phyloP scores from a whole-genome alignment of 2,113 vertebrate species.

The Baryphthengus martii region DNA sequence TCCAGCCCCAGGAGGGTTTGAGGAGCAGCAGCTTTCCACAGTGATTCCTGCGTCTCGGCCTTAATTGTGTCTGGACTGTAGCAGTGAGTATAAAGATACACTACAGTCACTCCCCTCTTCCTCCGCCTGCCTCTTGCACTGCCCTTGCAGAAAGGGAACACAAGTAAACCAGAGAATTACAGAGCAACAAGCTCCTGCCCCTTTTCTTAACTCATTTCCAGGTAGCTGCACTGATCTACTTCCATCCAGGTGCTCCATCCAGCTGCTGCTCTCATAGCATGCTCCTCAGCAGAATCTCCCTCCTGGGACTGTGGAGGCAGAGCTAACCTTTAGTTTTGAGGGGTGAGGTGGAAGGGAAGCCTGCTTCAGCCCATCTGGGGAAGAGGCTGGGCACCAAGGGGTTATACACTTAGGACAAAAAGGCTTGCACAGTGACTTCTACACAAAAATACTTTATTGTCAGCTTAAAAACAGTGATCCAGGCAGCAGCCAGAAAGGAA shows the following conservation, averaged over 20 bases:
- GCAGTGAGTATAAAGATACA: not conserved
- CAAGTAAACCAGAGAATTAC: not conserved
- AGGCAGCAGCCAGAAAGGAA: not conserved
- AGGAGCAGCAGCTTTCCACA: not conserved
- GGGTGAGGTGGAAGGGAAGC: not conserved
- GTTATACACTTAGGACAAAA: not conserved
- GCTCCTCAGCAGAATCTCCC: not conserved
- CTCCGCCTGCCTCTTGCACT: not conserved
- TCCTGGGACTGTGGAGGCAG: not conserved
- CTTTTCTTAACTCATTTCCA: not conserved
- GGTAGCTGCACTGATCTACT: not conserved
- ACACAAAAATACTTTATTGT: slow-evolving; percentile 53
- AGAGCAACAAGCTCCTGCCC: not conserved
- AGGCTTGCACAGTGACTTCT: accelerated
- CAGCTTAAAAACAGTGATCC: slow-evolving; percentile 18
- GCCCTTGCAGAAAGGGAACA: not conserved
- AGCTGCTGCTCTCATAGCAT: not conserved
- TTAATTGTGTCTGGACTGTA: not conserved
- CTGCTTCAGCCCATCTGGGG: not conserved
- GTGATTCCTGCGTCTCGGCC: not conserved
- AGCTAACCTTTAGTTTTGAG: not conserved
- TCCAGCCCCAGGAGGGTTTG: accelerated
- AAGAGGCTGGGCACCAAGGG: not conserved
- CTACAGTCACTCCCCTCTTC: not conserved
- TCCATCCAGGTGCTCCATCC: not conserved